phyloP scores from a whole-genome alignment of 2,888 invertebrate genomes.

The Hedychridium roseum region DNA sequence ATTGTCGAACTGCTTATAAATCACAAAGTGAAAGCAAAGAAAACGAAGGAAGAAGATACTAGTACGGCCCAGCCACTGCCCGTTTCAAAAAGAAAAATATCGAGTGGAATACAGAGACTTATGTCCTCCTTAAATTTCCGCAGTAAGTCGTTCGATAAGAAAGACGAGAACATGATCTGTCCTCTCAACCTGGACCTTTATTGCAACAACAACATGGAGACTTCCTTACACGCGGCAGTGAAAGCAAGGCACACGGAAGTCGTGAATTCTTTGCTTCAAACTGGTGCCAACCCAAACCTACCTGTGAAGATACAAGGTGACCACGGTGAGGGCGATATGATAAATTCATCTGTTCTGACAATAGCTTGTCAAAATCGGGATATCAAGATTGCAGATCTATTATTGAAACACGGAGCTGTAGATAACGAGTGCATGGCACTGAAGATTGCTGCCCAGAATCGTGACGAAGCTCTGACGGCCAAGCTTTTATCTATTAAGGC shows the following conservation, averaged over 20 bases:
- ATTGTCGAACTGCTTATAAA: constrained; percentile 80
- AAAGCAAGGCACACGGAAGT: constrained; percentile 79
- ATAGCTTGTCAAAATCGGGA: constrained; percentile 77
- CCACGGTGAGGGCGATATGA: constrained; percentile 63
- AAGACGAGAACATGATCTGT: constrained; percentile 68
- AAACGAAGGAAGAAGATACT: constrained; percentile 63
- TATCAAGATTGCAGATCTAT: constrained; percentile 76
- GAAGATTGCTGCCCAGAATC: constrained; percentile 75
- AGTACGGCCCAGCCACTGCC: constrained; percentile 51
- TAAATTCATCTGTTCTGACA: constrained; percentile 69
- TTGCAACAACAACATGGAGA: constrained; percentile 81
- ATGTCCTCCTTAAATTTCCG: constrained; percentile 82
- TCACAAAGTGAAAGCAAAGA: constrained; percentile 72
- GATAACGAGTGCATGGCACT: constrained; percentile 89
- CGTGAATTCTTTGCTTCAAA: constrained; percentile 73
- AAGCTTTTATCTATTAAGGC: constrained; percentile 88
- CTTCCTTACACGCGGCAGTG: constrained; percentile 84
- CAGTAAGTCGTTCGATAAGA: constrained; percentile 65
- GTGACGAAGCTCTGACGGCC: constrained; percentile 79
- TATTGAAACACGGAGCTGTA: constrained; percentile 82
- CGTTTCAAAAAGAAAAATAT: constrained; percentile 74
- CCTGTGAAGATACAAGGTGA: constrained; percentile 68
- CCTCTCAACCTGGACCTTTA: constrained; percentile 79
- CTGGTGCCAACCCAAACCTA: constrained; percentile 85
- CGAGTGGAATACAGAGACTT: constrained; percentile 87